These are phyloP conservation scores for Tragelaphus oryx DNA, from an alignment of 2,797 vertebrate genomes.

Conservation along the genomic window DNA sequence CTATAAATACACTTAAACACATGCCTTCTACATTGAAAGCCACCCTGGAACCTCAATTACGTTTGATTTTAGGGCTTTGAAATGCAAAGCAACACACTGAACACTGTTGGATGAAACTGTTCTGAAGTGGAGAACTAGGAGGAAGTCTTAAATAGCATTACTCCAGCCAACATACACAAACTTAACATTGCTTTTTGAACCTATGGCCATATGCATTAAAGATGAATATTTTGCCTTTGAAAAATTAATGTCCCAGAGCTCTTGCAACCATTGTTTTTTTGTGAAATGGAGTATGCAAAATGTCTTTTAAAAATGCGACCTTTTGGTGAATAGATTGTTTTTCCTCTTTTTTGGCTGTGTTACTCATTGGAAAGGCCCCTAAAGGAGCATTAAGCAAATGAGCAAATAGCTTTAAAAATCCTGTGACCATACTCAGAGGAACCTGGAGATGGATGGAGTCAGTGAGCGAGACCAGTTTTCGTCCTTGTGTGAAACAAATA, in stretches of 20 bases:
- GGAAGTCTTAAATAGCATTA: slow-evolving; percentile 29
- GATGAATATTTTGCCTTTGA: slow-evolving; percentile 48
- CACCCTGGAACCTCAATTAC: neutral
- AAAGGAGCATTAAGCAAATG: neutral
- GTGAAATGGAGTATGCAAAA: slow-evolving; percentile 39
- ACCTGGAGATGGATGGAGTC: neutral
- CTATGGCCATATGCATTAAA: slow-evolving; percentile 11
- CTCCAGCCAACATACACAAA: slow-evolving; percentile 38
- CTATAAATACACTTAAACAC: neutral
- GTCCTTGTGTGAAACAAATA: slow-evolving; percentile 22
- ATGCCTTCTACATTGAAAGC: neutral
- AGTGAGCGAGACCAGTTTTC: neutral
- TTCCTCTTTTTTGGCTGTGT: neutral
- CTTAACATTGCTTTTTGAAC: slow-evolving; percentile 14
- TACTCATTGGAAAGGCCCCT: neutral
- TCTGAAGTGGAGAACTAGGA: neutral
- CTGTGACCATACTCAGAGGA: neutral
- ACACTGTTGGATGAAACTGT: neutral
- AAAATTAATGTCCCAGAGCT: slow-evolving; percentile 45
- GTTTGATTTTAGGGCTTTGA: slow-evolving; percentile 35
- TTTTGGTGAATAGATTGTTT: slow-evolving; percentile 28
- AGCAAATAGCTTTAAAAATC: neutral
- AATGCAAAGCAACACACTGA: slow-evolving; percentile 45
- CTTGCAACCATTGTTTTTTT: slow-evolving; percentile 41
- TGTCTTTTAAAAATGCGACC: slow-evolving; percentile 23